A percentile compares a stretch with the other conserved stretches of the same genome.
Conservation (phyloP, 2,113 vertebrate species). For the Rhegmatorhina hoffmannsi region DNA sequence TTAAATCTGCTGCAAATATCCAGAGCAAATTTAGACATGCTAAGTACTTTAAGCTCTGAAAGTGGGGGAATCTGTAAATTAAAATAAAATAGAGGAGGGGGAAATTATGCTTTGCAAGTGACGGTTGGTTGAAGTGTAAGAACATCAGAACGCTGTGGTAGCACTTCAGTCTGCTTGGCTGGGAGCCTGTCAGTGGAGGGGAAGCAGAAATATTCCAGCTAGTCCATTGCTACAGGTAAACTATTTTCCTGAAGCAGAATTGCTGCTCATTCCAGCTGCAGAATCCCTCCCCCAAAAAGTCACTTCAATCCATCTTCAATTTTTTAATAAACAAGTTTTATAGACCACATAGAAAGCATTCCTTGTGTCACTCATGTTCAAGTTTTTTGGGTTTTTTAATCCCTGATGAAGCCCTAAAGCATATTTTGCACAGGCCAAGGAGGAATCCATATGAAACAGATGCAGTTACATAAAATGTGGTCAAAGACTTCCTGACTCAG, state of each 20-base stretch:
- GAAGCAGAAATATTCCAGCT: not conserved
- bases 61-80: not conserved
- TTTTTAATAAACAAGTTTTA: not conserved
- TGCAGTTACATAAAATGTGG: slow-evolving; percentile 36
- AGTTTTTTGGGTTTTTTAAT: not conserved
- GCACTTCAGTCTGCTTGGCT: not conserved
- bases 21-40: not conserved
- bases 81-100: not conserved
- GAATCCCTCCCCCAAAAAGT: not conserved
- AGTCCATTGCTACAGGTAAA: not conserved
- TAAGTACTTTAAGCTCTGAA: not conserved
- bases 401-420: not conserved
- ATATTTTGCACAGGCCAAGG: not conserved
- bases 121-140: not conserved
- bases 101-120: fast-evolving
- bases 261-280: not conserved
- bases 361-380: not conserved
- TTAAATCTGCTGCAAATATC: not conserved
- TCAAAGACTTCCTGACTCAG: slow-evolving; percentile 46
- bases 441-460: not conserved
- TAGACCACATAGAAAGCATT: not conserved
- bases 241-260: not conserved
- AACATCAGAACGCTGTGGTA: not conserved
- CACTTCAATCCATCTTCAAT: not conserved
- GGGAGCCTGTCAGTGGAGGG: not conserved